phyloP scores from a whole-genome alignment of 2,797 vertebrate species.

The Artibeus lituratus region DNA sequence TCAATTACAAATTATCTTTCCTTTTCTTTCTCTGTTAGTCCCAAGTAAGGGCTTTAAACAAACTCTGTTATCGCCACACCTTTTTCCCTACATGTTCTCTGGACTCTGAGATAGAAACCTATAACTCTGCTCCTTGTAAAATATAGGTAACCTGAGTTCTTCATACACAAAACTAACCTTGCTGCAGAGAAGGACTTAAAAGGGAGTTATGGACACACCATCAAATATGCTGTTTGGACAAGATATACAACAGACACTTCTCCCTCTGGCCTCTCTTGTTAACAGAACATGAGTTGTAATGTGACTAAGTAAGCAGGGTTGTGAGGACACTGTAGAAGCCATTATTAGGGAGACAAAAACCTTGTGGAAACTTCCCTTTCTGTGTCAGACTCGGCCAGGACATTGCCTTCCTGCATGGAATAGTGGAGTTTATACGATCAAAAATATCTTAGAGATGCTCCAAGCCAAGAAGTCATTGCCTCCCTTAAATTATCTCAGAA shows the following conservation, averaged over 20 bases:
- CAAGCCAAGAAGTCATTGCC: background rate
- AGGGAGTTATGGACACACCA: background rate
- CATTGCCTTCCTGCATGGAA: background rate
- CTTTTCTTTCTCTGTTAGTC: background rate
- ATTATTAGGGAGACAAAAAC: background rate
- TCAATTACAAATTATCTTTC: constrained; percentile 21
- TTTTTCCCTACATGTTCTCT: background rate
- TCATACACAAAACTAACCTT: background rate
- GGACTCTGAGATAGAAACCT: background rate
- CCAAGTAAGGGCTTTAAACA: background rate
- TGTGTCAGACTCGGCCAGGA: background rate
- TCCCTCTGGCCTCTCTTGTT: background rate
- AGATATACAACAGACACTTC: background rate
- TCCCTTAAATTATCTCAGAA: background rate
- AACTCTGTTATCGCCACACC: background rate
- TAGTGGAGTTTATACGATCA: background rate
- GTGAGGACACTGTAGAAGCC: background rate
- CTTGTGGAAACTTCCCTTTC: background rate
- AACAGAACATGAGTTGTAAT: background rate
- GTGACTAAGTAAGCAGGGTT: background rate
- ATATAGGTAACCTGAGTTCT: background rate
- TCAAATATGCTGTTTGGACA: background rate
- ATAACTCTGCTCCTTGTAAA: background rate
- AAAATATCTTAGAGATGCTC: background rate
- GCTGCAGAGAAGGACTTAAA: background rate